A percentile compares a stretch with the other conserved stretches of the same genome.
phyloP scores from a whole-genome alignment of 2,797 vertebrate genomes.

The Ctenopoma kingsleyae region DNA sequence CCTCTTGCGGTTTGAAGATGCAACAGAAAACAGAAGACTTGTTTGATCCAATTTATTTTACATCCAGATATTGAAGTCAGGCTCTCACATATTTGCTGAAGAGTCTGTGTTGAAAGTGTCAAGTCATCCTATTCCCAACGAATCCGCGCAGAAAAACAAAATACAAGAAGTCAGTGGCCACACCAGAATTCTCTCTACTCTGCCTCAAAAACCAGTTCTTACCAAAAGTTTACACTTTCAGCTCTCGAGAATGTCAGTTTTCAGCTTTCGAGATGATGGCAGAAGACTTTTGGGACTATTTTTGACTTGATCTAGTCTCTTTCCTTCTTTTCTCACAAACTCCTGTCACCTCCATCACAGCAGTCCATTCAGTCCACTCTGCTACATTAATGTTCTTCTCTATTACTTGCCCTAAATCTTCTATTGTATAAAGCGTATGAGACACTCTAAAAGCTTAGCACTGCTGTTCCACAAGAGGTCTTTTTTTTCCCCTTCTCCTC shows the following conservation, averaged over 20 bases:
- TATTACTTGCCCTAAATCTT: conserved; percentile 23
- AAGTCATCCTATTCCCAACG: conserved; percentile 29
- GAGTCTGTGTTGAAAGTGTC: conserved; percentile 34
- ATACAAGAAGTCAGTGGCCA: conserved; percentile 16
- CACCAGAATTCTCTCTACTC: conserved; percentile 31
- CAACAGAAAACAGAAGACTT: conserved; percentile 22
- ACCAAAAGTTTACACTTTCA: conserved; percentile 23
- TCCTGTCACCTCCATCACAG: conserved; percentile 22
- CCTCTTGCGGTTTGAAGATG: conserved; percentile 50
- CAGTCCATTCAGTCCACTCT: conserved; percentile 21
- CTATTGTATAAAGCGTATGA: conserved; percentile 19
- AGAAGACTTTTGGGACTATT: conserved; percentile 10
- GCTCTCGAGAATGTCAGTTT: conserved; percentile 9
- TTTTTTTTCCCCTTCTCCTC: no score
- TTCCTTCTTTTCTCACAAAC: conserved; percentile 1
- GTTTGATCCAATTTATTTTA: conserved; percentile 60
- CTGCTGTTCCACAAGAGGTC: conserved; percentile 6
- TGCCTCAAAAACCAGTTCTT: conserved; percentile 25
- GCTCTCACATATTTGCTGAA: conserved; percentile 31
- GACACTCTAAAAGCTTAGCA: conserved; percentile 24
- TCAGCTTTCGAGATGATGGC: conserved; percentile 13
- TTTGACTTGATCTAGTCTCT: conserved; percentile 22
- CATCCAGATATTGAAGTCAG: conserved; percentile 39
- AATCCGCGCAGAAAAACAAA: conserved; percentile 23
- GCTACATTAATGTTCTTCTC: conserved; percentile 27